These are phyloP conservation scores for Apodemia zela DNA, from an alignment of 2,888 invertebrate genomes.

Conservation along the genomic window DNA sequence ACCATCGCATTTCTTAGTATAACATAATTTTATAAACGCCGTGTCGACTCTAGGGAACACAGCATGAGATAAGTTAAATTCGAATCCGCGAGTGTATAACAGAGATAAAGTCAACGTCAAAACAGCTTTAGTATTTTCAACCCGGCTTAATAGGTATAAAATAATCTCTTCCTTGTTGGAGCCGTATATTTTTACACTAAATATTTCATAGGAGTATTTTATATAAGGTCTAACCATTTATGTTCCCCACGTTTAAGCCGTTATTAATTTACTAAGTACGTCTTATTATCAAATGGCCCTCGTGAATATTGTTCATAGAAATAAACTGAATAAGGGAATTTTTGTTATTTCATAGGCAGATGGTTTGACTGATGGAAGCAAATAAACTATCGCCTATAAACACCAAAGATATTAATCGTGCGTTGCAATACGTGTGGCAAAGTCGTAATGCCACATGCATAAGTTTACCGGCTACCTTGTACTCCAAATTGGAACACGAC, in stretches of 20 bases:
- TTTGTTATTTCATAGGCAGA: too few species aligned
- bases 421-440: too few species aligned
- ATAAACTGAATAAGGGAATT: too few species aligned
- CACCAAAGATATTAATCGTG: too few species aligned
- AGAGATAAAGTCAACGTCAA: conserved; percentile 23
- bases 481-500: too few species aligned
- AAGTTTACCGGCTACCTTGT: too few species aligned
- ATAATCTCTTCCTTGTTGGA: conserved; percentile 9
- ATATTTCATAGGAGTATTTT: background rate
- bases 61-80: conserved; percentile 19
- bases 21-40: conserved; percentile 18
- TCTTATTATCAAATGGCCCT: too few species aligned
- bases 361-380: too few species aligned
- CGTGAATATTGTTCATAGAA: too few species aligned
- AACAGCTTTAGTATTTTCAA: conserved; percentile 22
- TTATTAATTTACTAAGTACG: background rate
- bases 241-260: background rate
- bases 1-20: background rate
- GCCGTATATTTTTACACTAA: background rate
- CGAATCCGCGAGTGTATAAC: conserved; percentile 23
- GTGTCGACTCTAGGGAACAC: conserved; percentile 19
- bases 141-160: conserved; percentile 11
- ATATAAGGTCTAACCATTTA: background rate
- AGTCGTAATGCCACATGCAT: too few species aligned
- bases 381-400: too few species aligned